These are phyloP conservation scores for Desmodus rotundus DNA, from an alignment of 2,113 vertebrate genomes.

Conservation along the genomic window DNA sequence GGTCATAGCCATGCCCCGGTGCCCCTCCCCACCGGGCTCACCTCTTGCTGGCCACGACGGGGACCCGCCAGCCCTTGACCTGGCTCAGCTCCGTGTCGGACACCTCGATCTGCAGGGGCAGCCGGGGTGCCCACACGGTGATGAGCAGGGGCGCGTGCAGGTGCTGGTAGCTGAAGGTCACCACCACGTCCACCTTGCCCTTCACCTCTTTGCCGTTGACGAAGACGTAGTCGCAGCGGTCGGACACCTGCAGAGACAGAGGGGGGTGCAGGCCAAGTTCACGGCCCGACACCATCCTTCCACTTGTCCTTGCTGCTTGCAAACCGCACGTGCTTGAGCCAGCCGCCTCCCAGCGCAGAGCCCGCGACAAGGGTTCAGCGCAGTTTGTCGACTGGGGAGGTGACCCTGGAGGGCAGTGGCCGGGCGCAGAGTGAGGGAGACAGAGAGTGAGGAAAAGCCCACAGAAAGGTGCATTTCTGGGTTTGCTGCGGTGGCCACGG, in stretches of 20 bases:
- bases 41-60: conserved; percentile 88
- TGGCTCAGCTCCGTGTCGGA: conserved; percentile 96
- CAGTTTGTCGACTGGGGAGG: neutral
- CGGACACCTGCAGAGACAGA: conserved; percentile 86
- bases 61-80: conserved; percentile 96
- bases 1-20: fast-evolving
- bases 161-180: conserved; percentile 95
- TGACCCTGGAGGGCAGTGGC: neutral
- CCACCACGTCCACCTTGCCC: conserved; percentile 87
- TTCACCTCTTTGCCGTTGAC: conserved; percentile 98
- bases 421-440: neutral
- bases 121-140: conserved; percentile 93
- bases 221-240: conserved; percentile 94
- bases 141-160: conserved; percentile 89
- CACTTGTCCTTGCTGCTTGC: too few species aligned
- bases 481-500: conserved; percentile 64
- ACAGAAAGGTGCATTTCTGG: conserved; percentile 76
- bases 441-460: neutral
- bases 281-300: fast-evolving
- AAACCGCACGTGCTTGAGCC: conserved; percentile 43
- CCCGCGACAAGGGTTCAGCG: neutral
- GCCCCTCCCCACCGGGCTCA: conserved; percentile 39
- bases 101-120: conserved; percentile 96
- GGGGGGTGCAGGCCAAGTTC: neutral
- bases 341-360: neutral